Percentiles rank a stretch among this genome's conserved stretches.
phyloP scores from a whole-genome alignment of 2,888 invertebrate genomes.

The Hypomecis punctinalis region DNA sequence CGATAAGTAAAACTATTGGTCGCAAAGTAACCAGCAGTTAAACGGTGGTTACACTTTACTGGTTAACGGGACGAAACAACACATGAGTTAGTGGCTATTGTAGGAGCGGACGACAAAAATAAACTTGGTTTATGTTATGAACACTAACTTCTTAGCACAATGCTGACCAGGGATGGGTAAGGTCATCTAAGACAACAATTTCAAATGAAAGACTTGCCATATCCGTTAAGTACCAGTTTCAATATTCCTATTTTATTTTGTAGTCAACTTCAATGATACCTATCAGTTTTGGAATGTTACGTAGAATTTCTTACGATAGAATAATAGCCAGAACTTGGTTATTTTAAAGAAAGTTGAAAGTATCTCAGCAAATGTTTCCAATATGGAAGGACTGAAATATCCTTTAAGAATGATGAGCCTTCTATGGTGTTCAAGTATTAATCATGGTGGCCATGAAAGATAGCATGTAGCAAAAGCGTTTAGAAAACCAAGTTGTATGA shows the following conservation, averaged over 20 bases:
- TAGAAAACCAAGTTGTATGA: too few species aligned
- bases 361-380: too few species aligned
- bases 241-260: background rate
- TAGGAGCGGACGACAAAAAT: slow-evolving; percentile 39
- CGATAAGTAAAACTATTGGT: slow-evolving; percentile 34
- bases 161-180: slow-evolving; percentile 4
- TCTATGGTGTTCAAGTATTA: too few species aligned
- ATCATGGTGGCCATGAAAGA: too few species aligned
- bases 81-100: slow-evolving; percentile 49
- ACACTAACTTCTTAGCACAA: slow-evolving; percentile 24
- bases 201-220: slow-evolving; percentile 1
- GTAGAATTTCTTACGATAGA: background rate
- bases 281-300: background rate
- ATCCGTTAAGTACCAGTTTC: background rate
- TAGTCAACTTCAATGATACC: background rate
- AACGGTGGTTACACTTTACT: slow-evolving; percentile 53
- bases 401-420: too few species aligned
- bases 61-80: slow-evolving; percentile 49
- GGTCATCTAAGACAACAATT: slow-evolving; percentile 5
- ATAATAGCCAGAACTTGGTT: too few species aligned
- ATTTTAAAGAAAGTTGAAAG: too few species aligned
- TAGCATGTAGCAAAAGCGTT: too few species aligned
- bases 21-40: slow-evolving; percentile 48
- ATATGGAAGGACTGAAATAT: too few species aligned
- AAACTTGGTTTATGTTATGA: slow-evolving; percentile 32